Evolutionary conservation across 2,797 vertebrate species (phyloP).

Genomic region (Helarctos malayanus): DNA sequence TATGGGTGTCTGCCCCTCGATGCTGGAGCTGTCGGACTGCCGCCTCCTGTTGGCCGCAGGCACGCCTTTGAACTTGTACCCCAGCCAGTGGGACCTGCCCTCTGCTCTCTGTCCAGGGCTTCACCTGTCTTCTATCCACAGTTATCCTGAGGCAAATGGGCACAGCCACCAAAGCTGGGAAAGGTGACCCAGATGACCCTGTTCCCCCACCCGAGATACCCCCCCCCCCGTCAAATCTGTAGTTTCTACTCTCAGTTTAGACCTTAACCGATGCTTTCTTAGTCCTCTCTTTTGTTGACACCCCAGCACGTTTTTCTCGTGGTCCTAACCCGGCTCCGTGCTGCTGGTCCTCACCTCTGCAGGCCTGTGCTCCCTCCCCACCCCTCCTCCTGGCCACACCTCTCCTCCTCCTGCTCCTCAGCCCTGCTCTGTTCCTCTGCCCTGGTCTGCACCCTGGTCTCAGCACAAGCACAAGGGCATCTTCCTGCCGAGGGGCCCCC

Average conservation of each 20-base stretch:
- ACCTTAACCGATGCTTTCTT: neutral
- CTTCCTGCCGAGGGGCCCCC: neutral
- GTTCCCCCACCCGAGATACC: neutral
- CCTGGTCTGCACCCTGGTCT: neutral
- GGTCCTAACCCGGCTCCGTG: no score
- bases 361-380: no score
- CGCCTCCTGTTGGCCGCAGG: neutral
- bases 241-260: neutral
- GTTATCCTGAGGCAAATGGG: neutral
- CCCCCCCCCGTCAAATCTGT: neutral
- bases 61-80: no score
- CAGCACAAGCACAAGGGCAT: rapidly evolving
- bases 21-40: neutral
- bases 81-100: rapidly evolving
- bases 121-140: neutral
- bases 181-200: no score
- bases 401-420: no score
- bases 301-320: neutral
- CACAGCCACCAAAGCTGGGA: neutral
- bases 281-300: neutral
- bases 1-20: neutral
- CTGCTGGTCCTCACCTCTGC: neutral
- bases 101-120: no score
- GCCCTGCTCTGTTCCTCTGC: neutral
- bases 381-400: no score